A percentile compares a stretch with the other conserved stretches of the same genome.
Evolutionary conservation across 2,113 vertebrate genomes (phyloP).

Genomic region (Notarius lentiginosus): DNA sequence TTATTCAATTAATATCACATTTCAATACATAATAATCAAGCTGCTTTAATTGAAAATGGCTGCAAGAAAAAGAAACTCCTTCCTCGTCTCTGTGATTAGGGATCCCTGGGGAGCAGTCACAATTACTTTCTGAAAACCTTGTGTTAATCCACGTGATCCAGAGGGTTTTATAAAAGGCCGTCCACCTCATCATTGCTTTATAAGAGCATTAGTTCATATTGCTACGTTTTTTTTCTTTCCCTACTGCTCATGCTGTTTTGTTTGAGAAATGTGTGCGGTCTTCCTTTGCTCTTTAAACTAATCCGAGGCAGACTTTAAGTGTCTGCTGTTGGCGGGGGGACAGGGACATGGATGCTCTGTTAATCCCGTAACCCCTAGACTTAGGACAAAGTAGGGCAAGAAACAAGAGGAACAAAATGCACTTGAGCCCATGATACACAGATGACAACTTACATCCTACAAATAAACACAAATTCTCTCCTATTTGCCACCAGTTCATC

Average conservation of each 20-base stretch:
- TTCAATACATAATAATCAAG: neutral
- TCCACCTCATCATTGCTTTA: constrained; percentile 61
- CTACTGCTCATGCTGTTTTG: constrained; percentile 54
- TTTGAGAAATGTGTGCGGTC: constrained; percentile 62
- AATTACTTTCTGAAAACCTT: constrained; percentile 66
- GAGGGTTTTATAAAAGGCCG: constrained; percentile 66
- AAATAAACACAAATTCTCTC: neutral
- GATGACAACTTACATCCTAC: neutral
- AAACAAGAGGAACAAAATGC: constrained; percentile 63
- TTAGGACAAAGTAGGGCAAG: constrained; percentile 76
- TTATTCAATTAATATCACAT: neutral
- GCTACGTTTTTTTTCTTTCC: constrained; percentile 28
- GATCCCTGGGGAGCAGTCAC: constrained; percentile 37
- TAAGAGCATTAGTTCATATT: constrained; percentile 64
- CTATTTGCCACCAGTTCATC: neutral
- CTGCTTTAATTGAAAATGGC: neutral
- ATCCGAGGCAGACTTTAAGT: constrained; percentile 79
- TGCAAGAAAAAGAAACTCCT: neutral
- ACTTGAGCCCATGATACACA: neutral
- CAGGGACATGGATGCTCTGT: constrained; percentile 50
- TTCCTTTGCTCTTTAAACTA: constrained; percentile 74
- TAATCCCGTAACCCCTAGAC: constrained; percentile 74
- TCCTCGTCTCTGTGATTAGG: neutral
- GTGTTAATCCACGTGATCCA: constrained; percentile 68
- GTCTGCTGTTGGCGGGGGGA: constrained; percentile 66